phyloP scores from a whole-genome alignment of 1,140 invertebrate genomes.

The Daktulosphaira vitifoliae region DNA sequence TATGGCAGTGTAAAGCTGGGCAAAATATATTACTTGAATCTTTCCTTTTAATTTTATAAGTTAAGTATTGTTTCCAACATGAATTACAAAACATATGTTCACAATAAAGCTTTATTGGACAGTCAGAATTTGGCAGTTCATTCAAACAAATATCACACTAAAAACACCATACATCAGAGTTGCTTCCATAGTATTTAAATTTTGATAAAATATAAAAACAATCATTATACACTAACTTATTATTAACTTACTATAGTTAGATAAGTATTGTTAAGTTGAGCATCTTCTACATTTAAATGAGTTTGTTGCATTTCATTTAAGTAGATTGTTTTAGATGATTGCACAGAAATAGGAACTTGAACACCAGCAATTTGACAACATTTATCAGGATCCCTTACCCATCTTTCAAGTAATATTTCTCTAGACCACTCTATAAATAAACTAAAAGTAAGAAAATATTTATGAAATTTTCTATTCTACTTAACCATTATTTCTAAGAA shows the following conservation, averaged over 20 bases:
- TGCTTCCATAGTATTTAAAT: too few species aligned
- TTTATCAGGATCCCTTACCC: slow-evolving; percentile 58
- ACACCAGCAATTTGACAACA: slow-evolving; percentile 62
- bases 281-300: slow-evolving; percentile 13
- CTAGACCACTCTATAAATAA: slow-evolving; percentile 58
- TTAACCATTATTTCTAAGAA: slow-evolving; percentile 63
- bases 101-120: slow-evolving; percentile 49
- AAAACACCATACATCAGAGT: slow-evolving; percentile 37
- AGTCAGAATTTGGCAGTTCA: slow-evolving; percentile 42
- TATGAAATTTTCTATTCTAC: slow-evolving; percentile 38
- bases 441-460: background rate
- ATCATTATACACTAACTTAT: too few species aligned
- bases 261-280: slow-evolving; percentile 22
- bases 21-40: slow-evolving; percentile 59
- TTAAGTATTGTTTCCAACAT: slow-evolving; percentile 62
- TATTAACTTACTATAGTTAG: slow-evolving; percentile 27
- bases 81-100: slow-evolving; percentile 55
- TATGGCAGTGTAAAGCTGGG: slow-evolving; percentile 57
- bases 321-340: slow-evolving; percentile 17
- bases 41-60: slow-evolving; percentile 58
- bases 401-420: slow-evolving; percentile 57
- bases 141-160: slow-evolving; percentile 59
- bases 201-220: too few species aligned
- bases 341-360: slow-evolving; percentile 49
- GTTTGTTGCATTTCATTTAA: slow-evolving; percentile 20